Evolutionary conservation across 2,113 vertebrate genomes (phyloP).

Genomic region (Sebastes schlegelii): DNA sequence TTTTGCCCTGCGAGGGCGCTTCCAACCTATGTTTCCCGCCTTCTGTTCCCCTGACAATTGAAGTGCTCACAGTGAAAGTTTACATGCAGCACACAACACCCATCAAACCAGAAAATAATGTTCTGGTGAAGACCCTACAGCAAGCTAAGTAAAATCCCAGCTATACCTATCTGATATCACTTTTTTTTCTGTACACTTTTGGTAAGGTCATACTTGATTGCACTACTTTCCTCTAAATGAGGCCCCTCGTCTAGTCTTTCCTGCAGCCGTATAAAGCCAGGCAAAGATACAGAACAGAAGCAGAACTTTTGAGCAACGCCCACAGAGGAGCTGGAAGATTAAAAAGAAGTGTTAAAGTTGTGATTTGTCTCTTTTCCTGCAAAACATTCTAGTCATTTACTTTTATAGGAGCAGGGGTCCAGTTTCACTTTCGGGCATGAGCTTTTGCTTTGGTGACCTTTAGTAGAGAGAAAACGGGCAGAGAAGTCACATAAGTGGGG

Average conservation of each 20-base stretch:
- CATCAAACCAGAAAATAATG: constrained; percentile 14
- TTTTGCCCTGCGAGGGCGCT: constrained; percentile 18
- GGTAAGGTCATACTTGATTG: constrained; percentile 50
- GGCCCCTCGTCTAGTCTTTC: constrained; percentile 30
- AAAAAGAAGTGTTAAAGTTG: constrained; percentile 39
- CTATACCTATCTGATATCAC: constrained; percentile 10
- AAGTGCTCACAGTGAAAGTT: constrained; percentile 4
- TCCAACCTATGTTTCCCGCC: not conserved
- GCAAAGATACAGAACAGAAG: constrained; percentile 21
- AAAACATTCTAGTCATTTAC: constrained; percentile 34
- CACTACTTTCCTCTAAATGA: constrained; percentile 52
- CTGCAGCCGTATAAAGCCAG: constrained; percentile 15
- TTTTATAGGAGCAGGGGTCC: constrained; percentile 36
- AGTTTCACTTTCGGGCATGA: constrained; percentile 42
- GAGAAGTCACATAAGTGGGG: constrained; percentile 45
- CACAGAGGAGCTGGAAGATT: constrained; percentile 48
- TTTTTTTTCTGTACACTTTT: constrained; percentile 4
- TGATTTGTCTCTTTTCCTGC: not conserved
- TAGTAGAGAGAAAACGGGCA: not conserved
- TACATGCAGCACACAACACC: constrained; percentile 10
- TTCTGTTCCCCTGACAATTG: constrained; percentile 21
- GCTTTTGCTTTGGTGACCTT: constrained; percentile 41
- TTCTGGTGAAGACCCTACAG: not conserved
- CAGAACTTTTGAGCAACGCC: constrained; percentile 46
- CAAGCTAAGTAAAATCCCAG: not conserved